A percentile compares a stretch with the other conserved stretches of the same genome.
phyloP scores from a whole-genome alignment of 2,888 invertebrate genomes.

The Autographa gamma region DNA sequence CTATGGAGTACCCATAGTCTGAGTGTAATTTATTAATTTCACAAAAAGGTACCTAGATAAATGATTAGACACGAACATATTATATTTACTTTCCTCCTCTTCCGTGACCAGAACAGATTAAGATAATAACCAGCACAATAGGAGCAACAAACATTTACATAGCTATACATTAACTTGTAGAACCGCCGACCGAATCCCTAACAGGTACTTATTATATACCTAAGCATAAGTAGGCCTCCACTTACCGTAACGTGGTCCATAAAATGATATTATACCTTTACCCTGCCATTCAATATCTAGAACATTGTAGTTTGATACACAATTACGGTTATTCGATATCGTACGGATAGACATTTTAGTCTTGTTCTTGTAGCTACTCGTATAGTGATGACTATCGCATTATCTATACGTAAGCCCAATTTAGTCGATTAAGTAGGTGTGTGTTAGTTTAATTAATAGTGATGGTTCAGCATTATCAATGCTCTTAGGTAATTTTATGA shows the following conservation, averaged over 20 bases:
- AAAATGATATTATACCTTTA: conserved; percentile 49
- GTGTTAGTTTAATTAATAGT: neutral
- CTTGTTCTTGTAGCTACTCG: conserved; percentile 38
- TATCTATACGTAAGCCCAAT: conserved; percentile 12
- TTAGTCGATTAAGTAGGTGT: conserved; percentile 3
- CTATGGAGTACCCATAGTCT: no score
- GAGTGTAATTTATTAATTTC: no score
- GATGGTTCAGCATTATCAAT: neutral
- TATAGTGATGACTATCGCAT: conserved; percentile 36
- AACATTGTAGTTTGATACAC: conserved; percentile 52
- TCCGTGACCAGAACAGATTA: conserved; percentile 24
- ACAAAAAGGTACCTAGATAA: no score
- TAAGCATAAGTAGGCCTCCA: conserved; percentile 40
- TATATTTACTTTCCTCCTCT: no score
- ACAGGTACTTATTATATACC: conserved; percentile 49
- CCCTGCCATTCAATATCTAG: conserved; percentile 57
- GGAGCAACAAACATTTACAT: conserved; percentile 17
- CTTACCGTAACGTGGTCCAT: conserved; percentile 49
- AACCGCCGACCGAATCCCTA: conserved; percentile 32
- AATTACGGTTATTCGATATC: conserved; percentile 62
- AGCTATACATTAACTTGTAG: conserved; percentile 26
- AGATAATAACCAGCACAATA: conserved; percentile 35
- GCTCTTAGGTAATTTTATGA: neutral
- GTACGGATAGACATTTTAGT: conserved; percentile 47
- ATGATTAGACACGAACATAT: no score